Base-by-base conservation (phyloP, 2,113 vertebrate genomes). In the Castor canadensis region DNA sequence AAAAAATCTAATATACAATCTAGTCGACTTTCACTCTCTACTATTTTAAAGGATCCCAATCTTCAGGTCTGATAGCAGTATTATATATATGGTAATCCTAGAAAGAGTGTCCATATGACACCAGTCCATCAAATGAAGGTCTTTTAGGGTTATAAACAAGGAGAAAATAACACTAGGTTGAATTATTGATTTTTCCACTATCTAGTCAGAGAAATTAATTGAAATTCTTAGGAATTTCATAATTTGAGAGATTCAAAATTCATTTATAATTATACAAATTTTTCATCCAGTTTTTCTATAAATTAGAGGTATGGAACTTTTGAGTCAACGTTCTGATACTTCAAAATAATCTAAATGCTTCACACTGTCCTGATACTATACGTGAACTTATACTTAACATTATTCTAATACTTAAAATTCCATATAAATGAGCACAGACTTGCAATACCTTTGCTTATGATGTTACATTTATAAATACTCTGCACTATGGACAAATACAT, bases 281-380 rank as follows among this genome's bases (percentile, higher is more conserved):
- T 95, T 60, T 87, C 81, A 32, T 66, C 64, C 26, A 75, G 10
- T 22, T 81, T 62, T 69, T 69, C 43, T 60, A 15, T 30, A 9
- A 86, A n/a, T 58, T 79, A 72, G 64, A 71, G 52, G 45, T 7
- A 64, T 54, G 64, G 62, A 62, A 87, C 3, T 71, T 82, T 35
- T 82, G 26, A 71, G 69, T 62, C 35, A 86, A 26, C 47, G 8
- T 69, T 32, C 35, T 87, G 9, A 24, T 19, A 87, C 7, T 64
- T 95, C n/a, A 76, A 62, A 87, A 81, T 64, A 69, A 76, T n/a
- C 15, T 43, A 80, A 84, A 80, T 89, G 22, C 71, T 95, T 82
- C 72, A 38, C 1, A 9, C 26, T 49, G 2, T 3, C n/a, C 26
- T 90, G 26, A 76, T 4, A 47, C 3, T 64, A 24, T 47, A 40